Evolutionary conservation across 2,888 invertebrate genomes (phyloP), one percentile per base, ranked within the genome.

Genomic region (Ennomos quercinarius): DNA sequence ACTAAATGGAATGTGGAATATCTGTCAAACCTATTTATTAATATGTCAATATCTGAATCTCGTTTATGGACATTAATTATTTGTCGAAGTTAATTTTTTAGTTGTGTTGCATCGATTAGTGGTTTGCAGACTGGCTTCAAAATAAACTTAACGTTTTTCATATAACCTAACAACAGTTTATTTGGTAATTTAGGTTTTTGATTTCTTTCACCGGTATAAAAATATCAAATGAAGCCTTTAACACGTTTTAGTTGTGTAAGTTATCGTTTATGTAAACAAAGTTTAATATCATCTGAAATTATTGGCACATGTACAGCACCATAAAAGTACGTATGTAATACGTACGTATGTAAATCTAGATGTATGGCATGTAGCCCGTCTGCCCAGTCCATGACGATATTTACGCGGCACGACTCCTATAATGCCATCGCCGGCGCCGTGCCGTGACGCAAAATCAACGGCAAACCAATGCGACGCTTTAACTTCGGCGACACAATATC

Each of bases 351-450:
- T 45, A 52, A 27, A 12, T 9, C 2, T 17, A 17, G 17, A 17
- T 17, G 17, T 3, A 17, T 17, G 3, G n/a, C 27, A 42, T 12
- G 37, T 36, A 40, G 11, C 45, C 12, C 40, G 41, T 57, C 37
- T 57, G 12, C 13, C 11, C 3, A 45, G 37, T 13, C 5, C 40
- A 42, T 52, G 17, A 27, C n/a, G 27, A 53, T 50, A 51, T 60
- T 50, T 54, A 48, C 45, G 41, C 37, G 38, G 11, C 54, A 54
- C 41, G 59, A 59, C n/a, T 52, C 45, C 42, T 47, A 27, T 11
- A 40, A 71, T 67, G 71, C 63, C 61, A 63, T 61, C 66, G 64
- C 70, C 77, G 87, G 86, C 87, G 86, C 83, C 39, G 10, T 40
- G 48, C 11, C 47, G 51, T 60, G 55, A 51, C 55, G 51, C 39